phyloP scores from a whole-genome alignment of 1,140 invertebrate species.

The Bombus waltoni region DNA sequence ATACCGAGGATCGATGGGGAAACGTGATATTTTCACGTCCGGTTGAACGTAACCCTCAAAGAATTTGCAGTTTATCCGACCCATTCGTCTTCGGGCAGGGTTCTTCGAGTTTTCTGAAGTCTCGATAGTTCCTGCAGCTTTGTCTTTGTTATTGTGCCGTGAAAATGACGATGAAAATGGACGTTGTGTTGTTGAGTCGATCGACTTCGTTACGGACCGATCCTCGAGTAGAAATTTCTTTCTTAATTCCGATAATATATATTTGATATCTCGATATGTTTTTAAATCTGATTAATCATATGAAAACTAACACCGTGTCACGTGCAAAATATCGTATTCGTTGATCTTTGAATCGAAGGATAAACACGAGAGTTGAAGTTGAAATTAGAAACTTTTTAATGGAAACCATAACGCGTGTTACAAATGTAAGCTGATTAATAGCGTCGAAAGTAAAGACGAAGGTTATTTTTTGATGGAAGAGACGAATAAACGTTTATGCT shows the following conservation, averaged over 20 bases:
- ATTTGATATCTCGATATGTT: too few relatives aligned
- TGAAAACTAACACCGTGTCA: too few relatives aligned
- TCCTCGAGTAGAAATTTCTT: too few relatives aligned
- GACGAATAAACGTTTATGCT: not conserved
- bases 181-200: too few relatives aligned
- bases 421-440: not conserved
- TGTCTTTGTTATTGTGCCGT: too few relatives aligned
- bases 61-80: not conserved
- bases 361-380: not conserved
- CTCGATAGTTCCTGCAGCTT: too few relatives aligned
- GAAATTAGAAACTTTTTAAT: too few relatives aligned
- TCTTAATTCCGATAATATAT: too few relatives aligned
- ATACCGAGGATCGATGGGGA: not conserved
- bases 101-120: not conserved
- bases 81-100: not conserved
- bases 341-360: not conserved
- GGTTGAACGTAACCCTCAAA: not conserved
- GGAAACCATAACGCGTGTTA: too few relatives aligned
- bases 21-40: conserved; percentile 15
- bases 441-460: not conserved
- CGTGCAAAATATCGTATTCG: not conserved
- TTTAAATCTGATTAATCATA: too few relatives aligned
- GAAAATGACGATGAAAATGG: too few relatives aligned
- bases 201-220: too few relatives aligned
- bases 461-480: accelerated